A percentile compares a stretch with the other conserved stretches of the same genome.
phyloP scores from a whole-genome alignment of 1,140 invertebrate species.

The Pseudoatta argentina region DNA sequence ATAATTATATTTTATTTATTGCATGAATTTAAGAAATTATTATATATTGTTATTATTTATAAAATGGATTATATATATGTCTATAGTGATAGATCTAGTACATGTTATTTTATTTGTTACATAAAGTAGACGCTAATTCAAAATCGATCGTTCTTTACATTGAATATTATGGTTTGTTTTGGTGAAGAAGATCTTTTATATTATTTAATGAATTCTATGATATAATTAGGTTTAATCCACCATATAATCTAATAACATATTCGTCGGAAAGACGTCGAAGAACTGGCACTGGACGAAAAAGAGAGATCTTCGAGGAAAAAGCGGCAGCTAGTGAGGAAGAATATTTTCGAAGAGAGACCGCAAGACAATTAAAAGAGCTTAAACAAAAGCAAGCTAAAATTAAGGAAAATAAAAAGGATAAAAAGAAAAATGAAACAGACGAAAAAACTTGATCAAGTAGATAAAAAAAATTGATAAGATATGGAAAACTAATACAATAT shows the following conservation, averaged over 20 bases:
- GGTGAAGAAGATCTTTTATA: background rate
- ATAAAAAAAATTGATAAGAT: conserved; percentile 10
- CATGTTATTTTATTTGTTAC: background rate
- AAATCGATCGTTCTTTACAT: background rate
- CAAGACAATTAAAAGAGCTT: conserved; percentile 76
- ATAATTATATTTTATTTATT: background rate
- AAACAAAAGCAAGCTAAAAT: conserved; percentile 46
- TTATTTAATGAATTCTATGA: background rate
- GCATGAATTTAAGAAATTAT: background rate
- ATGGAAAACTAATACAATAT: background rate
- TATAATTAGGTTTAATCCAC: conserved; percentile 13
- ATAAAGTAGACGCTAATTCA: background rate
- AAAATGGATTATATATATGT: background rate
- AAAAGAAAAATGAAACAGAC: conserved; percentile 25
- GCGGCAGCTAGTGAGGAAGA: conserved; percentile 77
- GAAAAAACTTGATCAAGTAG: background rate
- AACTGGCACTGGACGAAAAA: conserved; percentile 78
- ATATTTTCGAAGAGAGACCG: conserved; percentile 80
- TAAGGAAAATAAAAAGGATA: conserved; percentile 53
- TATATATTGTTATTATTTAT: background rate
- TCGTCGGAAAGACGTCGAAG: conserved; percentile 73
- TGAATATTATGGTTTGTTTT: background rate
- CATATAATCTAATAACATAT: conserved; percentile 28
- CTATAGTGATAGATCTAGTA: background rate
- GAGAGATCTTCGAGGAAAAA: conserved; percentile 80